Evolutionary conservation across 2,113 vertebrate species (phyloP).

Genomic region (Eolophus roseicapilla): DNA sequence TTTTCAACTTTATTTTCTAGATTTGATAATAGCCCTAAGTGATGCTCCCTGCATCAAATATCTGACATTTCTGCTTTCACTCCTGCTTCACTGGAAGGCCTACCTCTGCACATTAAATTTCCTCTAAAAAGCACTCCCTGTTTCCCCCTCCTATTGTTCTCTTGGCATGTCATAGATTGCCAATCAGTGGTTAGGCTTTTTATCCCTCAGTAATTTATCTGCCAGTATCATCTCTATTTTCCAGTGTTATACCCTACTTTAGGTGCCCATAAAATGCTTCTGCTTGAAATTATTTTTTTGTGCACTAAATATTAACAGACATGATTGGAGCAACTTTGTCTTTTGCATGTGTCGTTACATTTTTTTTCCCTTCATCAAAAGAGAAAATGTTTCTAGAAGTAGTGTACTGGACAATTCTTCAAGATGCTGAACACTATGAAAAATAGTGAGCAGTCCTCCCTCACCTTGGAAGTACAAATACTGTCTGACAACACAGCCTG

Average conservation of each 20-base stretch:
- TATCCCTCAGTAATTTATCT: background rate
- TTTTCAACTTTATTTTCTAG: background rate
- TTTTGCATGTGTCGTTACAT: background rate
- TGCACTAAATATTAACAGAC: background rate
- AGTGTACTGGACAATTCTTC: background rate
- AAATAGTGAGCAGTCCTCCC: background rate
- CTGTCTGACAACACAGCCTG: background rate
- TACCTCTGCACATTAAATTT: slow-evolving; percentile 14
- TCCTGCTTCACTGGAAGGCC: background rate
- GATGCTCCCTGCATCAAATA: background rate
- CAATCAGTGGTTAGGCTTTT: background rate
- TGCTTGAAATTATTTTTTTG: background rate
- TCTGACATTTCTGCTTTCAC: background rate
- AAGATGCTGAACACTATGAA: background rate
- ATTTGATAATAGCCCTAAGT: background rate
- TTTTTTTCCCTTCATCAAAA: background rate
- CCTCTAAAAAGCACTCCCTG: background rate
- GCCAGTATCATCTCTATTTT: background rate
- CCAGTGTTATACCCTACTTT: background rate
- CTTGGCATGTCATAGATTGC: background rate
- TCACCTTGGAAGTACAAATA: background rate
- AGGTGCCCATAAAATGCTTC: background rate
- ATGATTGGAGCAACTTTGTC: background rate
- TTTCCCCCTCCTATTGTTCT: background rate
- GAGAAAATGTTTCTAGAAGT: background rate